Conservation (phyloP, 2,113 vertebrate species). For the Sceloporus tristichus region DNA sequence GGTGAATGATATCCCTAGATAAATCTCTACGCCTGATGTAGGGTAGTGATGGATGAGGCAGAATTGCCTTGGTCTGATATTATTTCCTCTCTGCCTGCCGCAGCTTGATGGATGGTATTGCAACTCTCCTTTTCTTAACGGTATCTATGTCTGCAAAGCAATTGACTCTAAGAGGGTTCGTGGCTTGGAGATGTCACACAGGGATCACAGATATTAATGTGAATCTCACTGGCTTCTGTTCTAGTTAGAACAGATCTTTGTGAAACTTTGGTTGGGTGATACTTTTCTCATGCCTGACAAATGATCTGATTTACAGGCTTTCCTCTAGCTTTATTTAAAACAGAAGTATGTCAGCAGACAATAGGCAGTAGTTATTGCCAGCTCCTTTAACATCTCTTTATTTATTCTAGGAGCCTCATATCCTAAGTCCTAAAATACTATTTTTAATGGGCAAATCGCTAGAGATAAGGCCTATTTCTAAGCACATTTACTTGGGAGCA, state of each 20-base stretch:
- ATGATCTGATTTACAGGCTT: not conserved
- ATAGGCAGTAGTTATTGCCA: not conserved
- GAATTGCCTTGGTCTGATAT: not conserved
- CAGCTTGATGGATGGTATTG: constrained; percentile 20
- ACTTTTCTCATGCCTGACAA: not conserved
- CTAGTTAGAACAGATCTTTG: not conserved
- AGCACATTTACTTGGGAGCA: not conserved
- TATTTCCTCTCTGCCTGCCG: constrained; percentile 22
- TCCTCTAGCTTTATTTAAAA: not conserved
- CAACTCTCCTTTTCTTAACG: constrained; percentile 23
- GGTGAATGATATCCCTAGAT: constrained; percentile 10
- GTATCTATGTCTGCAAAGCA: constrained; percentile 20
- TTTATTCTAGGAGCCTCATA: not conserved
- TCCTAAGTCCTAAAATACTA: not conserved
- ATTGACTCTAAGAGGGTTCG: constrained; percentile 23
- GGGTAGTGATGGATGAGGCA: constrained; percentile 27
- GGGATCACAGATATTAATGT: constrained; percentile 11
- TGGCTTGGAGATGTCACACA: constrained; percentile 6
- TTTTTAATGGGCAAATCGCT: not conserved
- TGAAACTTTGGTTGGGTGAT: not conserved
- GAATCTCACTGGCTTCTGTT: constrained; percentile 9
- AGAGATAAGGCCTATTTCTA: not conserved
- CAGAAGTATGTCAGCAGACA: not conserved
- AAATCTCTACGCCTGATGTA: constrained; percentile 17
- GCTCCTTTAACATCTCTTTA: not conserved